Evolutionary conservation across 1,140 invertebrate species (phyloP).

Genomic region (Drosophila nikananu): DNA sequence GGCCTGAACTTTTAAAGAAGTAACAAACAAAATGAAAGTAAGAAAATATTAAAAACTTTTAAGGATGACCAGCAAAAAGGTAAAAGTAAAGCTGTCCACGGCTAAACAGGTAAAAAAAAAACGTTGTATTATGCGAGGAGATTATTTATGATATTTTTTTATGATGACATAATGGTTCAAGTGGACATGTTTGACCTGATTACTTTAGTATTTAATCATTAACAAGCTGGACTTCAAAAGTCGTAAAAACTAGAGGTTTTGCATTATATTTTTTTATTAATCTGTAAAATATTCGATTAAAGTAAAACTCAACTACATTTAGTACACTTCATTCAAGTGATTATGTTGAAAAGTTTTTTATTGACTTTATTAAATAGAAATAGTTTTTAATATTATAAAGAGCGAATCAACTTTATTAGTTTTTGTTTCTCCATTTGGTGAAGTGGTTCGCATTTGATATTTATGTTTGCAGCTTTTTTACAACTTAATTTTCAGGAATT

Average conservation of each 20-base stretch:
- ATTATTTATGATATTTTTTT: not conserved
- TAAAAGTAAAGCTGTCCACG: not conserved
- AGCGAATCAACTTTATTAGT: not conserved
- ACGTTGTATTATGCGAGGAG: not conserved
- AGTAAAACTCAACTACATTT: not conserved
- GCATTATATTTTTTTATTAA: not conserved
- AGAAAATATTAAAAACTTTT: slow-evolving; percentile 45
- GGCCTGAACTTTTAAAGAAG: slow-evolving; percentile 31
- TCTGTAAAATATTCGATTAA: not conserved
- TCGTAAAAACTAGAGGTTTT: not conserved
- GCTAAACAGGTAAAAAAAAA: slow-evolving; percentile 30
- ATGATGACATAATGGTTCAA: not conserved
- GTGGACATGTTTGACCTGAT: not conserved
- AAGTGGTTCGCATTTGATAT: not conserved
- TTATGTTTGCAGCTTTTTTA: not conserved
- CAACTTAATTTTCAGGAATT: not conserved
- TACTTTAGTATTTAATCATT: not conserved
- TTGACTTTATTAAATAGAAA: not conserved
- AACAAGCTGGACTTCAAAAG: not conserved
- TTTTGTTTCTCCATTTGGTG: no score
- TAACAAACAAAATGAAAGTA: slow-evolving; percentile 39
- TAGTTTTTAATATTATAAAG: not conserved
- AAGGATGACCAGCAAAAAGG: slow-evolving; percentile 17
- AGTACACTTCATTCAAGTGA: not conserved
- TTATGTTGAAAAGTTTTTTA: not conserved